phyloP scores from a whole-genome alignment of 2,888 invertebrate species.

The Cosmopolites sordidus region DNA sequence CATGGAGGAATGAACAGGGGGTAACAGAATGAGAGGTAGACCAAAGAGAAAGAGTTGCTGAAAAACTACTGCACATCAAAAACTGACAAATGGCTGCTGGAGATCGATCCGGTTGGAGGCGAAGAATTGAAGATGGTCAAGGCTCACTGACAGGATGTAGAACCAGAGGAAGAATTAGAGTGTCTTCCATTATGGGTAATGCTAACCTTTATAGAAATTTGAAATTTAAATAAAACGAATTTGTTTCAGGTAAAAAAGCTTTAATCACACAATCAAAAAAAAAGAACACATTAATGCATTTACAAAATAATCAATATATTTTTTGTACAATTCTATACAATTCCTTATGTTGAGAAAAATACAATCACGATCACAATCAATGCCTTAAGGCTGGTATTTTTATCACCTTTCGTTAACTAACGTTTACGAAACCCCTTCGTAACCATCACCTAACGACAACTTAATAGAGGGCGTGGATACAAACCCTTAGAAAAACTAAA shows the following conservation, averaged over 20 bases:
- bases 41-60: no score
- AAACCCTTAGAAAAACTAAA: conserved; percentile 13
- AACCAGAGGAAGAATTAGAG: no score
- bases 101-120: no score
- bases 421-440: neutral
- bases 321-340: conserved; percentile 46
- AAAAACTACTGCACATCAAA: no score
- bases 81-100: no score
- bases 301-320: conserved; percentile 45
- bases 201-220: no score
- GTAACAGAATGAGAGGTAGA: no score
- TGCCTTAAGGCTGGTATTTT: conserved; percentile 27
- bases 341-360: conserved; percentile 43
- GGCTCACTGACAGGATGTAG: no score
- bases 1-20: no score
- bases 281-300: conserved; percentile 41
- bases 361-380: conserved; percentile 43
- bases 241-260: conserved; percentile 40
- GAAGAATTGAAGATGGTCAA: no score
- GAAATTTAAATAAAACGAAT: neutral
- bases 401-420: conserved; percentile 8
- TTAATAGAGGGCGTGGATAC: neutral
- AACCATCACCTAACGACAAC: neutral
- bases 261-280: conserved; percentile 39
- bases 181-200: no score